Evolutionary conservation across 2,113 vertebrate species (phyloP), one percentile per base, ranked within the genome.

Genomic region (Corythaixoides concolor): DNA sequence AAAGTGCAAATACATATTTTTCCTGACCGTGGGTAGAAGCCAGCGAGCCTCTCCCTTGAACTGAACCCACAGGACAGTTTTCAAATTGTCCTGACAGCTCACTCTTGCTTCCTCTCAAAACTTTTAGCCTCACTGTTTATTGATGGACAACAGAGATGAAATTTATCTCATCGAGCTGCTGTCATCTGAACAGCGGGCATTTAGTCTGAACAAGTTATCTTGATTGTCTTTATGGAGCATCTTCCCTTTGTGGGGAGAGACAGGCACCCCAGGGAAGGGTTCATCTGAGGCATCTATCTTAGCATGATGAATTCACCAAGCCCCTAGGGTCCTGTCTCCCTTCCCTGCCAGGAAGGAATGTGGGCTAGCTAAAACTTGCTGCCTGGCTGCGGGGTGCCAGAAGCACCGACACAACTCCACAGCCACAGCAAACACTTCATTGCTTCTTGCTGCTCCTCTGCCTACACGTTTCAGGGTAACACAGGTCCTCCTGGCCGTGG

Each of bases 351-450:
- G 63, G 84, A 27, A 76, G 85, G 73, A 70, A 37, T 55, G 2
- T 16, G 84, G 80, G 55, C 77, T 59, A 15, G 14, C 63, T 26
- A 21, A 16, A 45, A 16, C 68, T 45, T 64, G 86, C 86, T 79
- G 69, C 85, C 55, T 70, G 74, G 77, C 88, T 88, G 68, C 75
- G 49, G 76, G 68, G 28, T 32, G 73, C 73, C 92, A 85, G 80
- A 77, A 12, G 9, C 63, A n/a, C 62, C 15, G 28, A 6, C 37
- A 53, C 21, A 37, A 66, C 72, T 14, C 67, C 78, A 45, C 89
- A 79, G 69, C 37, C 93, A 45, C 82, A 83, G 67, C 23, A 30
- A 41, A 53, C 59, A 11, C 27, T 8, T 1, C 19, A 13, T 2
- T 14, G 85, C 63, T 27, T 5, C 74, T 10, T 33, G 39, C 90